Base-by-base conservation (phyloP, 2,797 vertebrate genomes). In the Streptopelia turtur region DNA sequence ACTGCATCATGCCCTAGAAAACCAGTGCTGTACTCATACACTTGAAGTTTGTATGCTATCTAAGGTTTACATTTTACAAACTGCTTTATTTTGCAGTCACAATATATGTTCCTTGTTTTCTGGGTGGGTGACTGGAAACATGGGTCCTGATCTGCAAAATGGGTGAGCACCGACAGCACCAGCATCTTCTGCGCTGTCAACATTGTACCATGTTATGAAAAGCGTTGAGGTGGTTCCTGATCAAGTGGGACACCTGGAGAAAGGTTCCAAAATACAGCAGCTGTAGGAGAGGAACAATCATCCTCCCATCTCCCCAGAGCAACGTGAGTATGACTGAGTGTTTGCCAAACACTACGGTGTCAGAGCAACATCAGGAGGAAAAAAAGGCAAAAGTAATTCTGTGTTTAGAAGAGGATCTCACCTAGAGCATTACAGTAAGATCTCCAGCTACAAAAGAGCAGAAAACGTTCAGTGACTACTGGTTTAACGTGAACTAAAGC, bases 81-180 rank as follows among this genome's bases (percentile, higher is more conserved):
- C 18, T 24, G 16, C 17, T 60, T 56, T 8, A 30, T 16, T 31
- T 49, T 16, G 10, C 6, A 25, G 49, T 39, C n/a, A 72, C 31
- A 61, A 39, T 5, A 6, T 3, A 21, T 2, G 0, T 30, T 1
- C 23, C 64, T 43, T 8, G 11, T 53, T 69, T 63, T 16, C 31
- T 43, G n/a, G 18, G 20, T 15, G 24, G 31, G 28, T 71, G 53
- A 66, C 45, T 68, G 55, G 23, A 77, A 90, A 77, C 31, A 21
- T 27, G 18, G 9, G 33, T 43, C 5, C 37, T 63, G 30, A 27
- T 14, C 6, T 43, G 41, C 49, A 69, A 14, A 56, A 66, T 0
- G 6, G 24, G 45, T 0, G 11, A 77, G 53, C 60, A n/a, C 56
- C 33, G 30, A 74, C 68, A 80, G 47, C 3, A 0, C n/a, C 59